These are phyloP conservation scores for Cosmia trapezina DNA, from an alignment of 2,888 invertebrate species.

Conservation along the genomic window DNA sequence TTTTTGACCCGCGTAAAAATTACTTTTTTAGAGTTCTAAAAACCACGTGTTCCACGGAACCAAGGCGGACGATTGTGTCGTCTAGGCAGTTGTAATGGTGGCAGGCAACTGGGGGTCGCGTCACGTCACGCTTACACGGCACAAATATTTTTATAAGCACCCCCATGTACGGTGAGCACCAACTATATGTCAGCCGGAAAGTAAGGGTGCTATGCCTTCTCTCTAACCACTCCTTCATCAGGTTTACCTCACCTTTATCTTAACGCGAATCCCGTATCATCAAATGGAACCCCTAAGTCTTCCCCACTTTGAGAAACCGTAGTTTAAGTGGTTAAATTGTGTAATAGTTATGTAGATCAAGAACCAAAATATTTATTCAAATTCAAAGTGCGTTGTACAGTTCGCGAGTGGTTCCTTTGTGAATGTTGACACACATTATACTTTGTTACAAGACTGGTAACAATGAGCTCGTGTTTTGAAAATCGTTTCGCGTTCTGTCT, in stretches of 20 bases:
- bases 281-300: no score
- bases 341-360: conserved; percentile 17
- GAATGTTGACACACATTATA: conserved; percentile 67
- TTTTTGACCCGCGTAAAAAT: background rate
- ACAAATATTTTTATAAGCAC: background rate
- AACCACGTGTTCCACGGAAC: background rate
- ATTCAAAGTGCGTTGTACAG: conserved; percentile 37
- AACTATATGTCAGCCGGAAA: background rate
- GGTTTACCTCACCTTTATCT: no score
- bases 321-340: background rate
- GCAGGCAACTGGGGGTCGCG: no score
- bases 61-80: background rate
- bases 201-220: no score
- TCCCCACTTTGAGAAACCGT: no score
- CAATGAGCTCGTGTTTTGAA: conserved; percentile 74
- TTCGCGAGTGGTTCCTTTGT: conserved; percentile 53
- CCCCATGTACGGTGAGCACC: no score
- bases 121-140: background rate
- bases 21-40: no score
- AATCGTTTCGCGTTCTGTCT: conserved; percentile 68
- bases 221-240: background rate
- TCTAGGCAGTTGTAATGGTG: no score
- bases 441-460: conserved; percentile 68
- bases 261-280: no score
- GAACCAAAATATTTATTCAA: conserved; percentile 43